Percentiles rank a stretch among this genome's conserved stretches.
These are phyloP conservation scores for Psophia crepitans DNA, from an alignment of 2,113 vertebrate species.

Conservation along the genomic window DNA sequence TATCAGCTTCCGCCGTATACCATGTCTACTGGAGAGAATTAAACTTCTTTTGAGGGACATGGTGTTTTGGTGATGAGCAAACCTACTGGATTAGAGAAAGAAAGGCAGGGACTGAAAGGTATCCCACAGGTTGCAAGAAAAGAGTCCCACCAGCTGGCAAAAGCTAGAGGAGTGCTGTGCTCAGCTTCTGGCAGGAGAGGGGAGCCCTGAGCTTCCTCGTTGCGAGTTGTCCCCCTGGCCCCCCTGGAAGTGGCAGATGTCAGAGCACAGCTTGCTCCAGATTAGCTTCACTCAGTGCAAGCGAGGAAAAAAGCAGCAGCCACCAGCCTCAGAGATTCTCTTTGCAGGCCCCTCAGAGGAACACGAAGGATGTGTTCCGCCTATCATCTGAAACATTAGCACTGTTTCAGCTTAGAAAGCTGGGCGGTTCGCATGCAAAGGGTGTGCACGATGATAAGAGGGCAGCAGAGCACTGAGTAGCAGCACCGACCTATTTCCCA, in stretches of 20 bases:
- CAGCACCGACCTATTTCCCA: neutral
- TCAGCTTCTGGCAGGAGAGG: neutral
- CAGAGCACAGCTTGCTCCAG: neutral
- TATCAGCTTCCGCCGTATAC: conserved; percentile 76
- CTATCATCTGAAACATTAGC: neutral
- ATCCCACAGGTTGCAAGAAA: conserved; percentile 8
- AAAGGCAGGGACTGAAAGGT: conserved; percentile 51
- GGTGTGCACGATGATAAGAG: neutral
- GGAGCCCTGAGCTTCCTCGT: neutral
- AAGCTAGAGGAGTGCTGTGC: neutral
- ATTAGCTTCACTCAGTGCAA: neutral
- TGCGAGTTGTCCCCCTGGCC: neutral
- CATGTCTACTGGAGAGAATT: conserved; percentile 76
- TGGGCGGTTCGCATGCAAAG: neutral
- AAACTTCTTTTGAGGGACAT: conserved; percentile 76
- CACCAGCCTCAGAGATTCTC: neutral
- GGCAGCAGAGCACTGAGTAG: neutral
- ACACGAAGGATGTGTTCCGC: neutral
- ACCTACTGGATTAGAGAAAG: conserved; percentile 63
- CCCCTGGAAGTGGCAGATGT: neutral
- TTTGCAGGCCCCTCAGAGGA: neutral
- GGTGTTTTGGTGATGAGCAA: conserved; percentile 71
- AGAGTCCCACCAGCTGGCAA: conserved; percentile 1
- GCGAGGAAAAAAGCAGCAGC: neutral
- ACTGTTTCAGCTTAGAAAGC: neutral